phyloP scores from a whole-genome alignment of 2,888 invertebrate species.

The Sinotaia quadrata region DNA sequence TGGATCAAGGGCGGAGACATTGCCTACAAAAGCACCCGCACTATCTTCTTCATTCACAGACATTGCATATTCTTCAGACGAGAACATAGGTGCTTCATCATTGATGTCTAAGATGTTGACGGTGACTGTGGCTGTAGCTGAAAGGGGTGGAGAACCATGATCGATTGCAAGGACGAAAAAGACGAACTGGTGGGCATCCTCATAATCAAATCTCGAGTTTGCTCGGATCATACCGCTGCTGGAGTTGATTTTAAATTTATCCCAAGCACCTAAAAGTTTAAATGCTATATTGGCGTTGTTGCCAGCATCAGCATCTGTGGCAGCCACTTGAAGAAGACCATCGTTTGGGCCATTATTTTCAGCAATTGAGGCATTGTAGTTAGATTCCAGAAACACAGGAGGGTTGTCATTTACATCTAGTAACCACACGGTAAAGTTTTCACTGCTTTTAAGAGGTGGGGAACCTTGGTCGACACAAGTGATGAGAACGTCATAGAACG shows the following conservation, averaged over 20 bases:
- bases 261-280: slow-evolving; percentile 11
- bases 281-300: slow-evolving; percentile 31
- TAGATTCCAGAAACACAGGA: slow-evolving; percentile 81
- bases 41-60: slow-evolving; percentile 87
- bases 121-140: slow-evolving; percentile 78
- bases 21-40: slow-evolving; percentile 89
- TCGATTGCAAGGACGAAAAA: slow-evolving; percentile 92
- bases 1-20: slow-evolving; percentile 91
- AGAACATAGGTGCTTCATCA: slow-evolving; percentile 89
- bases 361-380: slow-evolving; percentile 25
- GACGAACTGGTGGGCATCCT: slow-evolving; percentile 81
- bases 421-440: slow-evolving; percentile 26
- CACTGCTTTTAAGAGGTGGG: slow-evolving; percentile 28
- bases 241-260: slow-evolving; percentile 24
- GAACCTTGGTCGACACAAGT: slow-evolving; percentile 82
- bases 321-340: slow-evolving; percentile 33
- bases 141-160: slow-evolving; percentile 78
- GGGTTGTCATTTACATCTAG: slow-evolving; percentile 34
- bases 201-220: slow-evolving; percentile 29
- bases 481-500: slow-evolving; percentile 85
- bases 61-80: slow-evolving; percentile 20
- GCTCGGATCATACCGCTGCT: slow-evolving; percentile 26
- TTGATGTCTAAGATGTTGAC: slow-evolving; percentile 96
- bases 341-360: slow-evolving; percentile 32
- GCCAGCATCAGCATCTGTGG: slow-evolving; percentile 85